Evolutionary conservation across 2,888 invertebrate species (phyloP).

Genomic region (Dasysyrphus albostriatus): DNA sequence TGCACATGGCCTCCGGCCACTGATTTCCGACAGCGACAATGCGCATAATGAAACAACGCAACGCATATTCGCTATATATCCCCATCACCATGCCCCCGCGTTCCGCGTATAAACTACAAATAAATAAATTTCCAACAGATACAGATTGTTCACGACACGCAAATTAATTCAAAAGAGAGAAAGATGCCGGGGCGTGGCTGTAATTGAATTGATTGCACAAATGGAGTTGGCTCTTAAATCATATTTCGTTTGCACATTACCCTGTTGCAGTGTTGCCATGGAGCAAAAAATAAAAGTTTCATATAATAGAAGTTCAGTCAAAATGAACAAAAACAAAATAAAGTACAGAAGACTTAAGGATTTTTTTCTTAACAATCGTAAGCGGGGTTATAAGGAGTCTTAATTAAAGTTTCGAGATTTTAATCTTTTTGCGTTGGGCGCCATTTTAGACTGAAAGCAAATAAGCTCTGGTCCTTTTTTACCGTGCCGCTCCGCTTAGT

Average conservation of each 20-base stretch:
- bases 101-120: background rate
- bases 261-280: slow-evolving; percentile 7
- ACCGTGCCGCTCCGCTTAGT: too few relatives aligned
- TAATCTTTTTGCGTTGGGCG: too few relatives aligned
- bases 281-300: background rate
- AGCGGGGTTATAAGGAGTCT: too few relatives aligned
- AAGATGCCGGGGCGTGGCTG: slow-evolving; percentile 70
- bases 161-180: slow-evolving; percentile 66
- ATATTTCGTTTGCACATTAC: slow-evolving; percentile 54
- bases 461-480: too few relatives aligned
- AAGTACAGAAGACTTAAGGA: too few relatives aligned
- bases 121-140: slow-evolving; percentile 51
- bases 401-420: too few relatives aligned
- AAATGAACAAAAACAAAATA: too few relatives aligned
- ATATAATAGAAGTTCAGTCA: too few relatives aligned
- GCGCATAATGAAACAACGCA: slow-evolving; percentile 54
- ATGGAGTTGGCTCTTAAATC: slow-evolving; percentile 68
- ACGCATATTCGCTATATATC: background rate
- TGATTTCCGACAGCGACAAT: slow-evolving; percentile 73
- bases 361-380: too few relatives aligned
- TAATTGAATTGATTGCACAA: slow-evolving; percentile 76
- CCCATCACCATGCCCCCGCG: slow-evolving; percentile 1
- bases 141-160: slow-evolving; percentile 67
- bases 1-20: slow-evolving; percentile 74
- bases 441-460: too few relatives aligned